Evolutionary conservation across 2,797 vertebrate genomes (phyloP).

Genomic region (Tympanoctomys barrerae): DNA sequence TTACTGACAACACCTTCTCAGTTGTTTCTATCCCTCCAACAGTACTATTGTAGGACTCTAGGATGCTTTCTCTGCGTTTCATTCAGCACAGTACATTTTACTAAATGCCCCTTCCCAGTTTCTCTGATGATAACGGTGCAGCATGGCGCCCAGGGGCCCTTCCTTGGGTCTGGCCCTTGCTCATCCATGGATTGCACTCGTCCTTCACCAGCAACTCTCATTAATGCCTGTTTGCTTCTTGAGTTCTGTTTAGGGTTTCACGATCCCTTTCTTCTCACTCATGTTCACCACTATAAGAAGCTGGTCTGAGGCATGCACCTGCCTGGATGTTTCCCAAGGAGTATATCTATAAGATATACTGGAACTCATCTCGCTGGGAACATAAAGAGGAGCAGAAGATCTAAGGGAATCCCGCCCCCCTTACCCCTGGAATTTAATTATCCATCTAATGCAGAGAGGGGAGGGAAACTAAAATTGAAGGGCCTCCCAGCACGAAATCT

Average conservation of each 20-base stretch:
- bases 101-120: neutral
- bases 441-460: neutral
- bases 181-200: fast-evolving
- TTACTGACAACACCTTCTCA: too few species aligned
- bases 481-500: neutral
- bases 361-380: neutral
- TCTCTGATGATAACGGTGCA: neutral
- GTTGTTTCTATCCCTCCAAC: too few species aligned
- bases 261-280: neutral
- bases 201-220: neutral
- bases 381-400: neutral
- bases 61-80: neutral
- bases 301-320: neutral
- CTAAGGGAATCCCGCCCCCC: neutral
- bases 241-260: neutral
- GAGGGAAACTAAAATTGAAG: neutral
- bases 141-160: neutral
- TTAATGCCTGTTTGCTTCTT: neutral
- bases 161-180: neutral
- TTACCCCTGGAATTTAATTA: neutral
- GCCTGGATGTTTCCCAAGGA: neutral
- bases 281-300: neutral
- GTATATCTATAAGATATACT: neutral
- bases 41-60: neutral
- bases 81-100: neutral